Percentiles rank a stretch among this genome's conserved stretches.
Evolutionary conservation across 2,888 invertebrate genomes (phyloP).

Genomic region (Caenorhabditis sp.): DNA sequence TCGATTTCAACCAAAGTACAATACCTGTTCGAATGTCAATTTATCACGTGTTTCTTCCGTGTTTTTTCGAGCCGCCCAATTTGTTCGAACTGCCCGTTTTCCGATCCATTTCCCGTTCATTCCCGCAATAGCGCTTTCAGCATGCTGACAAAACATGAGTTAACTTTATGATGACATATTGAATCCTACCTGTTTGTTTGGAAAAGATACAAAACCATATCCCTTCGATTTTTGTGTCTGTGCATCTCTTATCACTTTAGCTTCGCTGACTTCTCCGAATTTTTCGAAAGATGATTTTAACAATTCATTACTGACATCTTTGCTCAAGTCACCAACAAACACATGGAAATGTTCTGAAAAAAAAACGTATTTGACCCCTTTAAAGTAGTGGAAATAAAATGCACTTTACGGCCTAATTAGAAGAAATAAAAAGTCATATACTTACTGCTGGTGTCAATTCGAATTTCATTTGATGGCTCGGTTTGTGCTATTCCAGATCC

Average conservation of each 20-base stretch:
- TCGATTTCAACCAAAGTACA: neutral
- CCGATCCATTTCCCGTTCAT: constrained; percentile 99
- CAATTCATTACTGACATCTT: constrained; percentile 97
- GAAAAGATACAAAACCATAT: constrained; percentile 98
- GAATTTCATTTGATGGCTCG: constrained; percentile 65
- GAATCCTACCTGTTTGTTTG: constrained; percentile 84
- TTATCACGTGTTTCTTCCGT: constrained; percentile 73
- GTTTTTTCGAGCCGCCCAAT: constrained; percentile 96
- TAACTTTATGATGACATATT: neutral
- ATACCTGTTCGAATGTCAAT: constrained; percentile 60
- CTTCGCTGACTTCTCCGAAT: constrained; percentile 96
- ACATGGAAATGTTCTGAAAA: constrained; percentile 90
- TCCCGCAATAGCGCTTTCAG: constrained; percentile 92
- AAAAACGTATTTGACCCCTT: neutral
- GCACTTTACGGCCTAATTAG: neutral
- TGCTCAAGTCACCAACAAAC: constrained; percentile 98
- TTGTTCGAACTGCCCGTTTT: constrained; percentile 93
- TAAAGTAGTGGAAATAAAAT: no score
- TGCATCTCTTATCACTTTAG: constrained; percentile 97
- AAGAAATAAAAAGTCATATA: constrained; percentile 35
- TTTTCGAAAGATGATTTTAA: constrained; percentile 95
- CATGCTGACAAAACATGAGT: constrained; percentile 79
- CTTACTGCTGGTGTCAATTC: constrained; percentile 82
- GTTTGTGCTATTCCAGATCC: constrained; percentile 13
- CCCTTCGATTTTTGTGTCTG: constrained; percentile 99